phyloP scores from a whole-genome alignment of 2,113 vertebrate genomes.

The Chlorodrepanis virens region DNA sequence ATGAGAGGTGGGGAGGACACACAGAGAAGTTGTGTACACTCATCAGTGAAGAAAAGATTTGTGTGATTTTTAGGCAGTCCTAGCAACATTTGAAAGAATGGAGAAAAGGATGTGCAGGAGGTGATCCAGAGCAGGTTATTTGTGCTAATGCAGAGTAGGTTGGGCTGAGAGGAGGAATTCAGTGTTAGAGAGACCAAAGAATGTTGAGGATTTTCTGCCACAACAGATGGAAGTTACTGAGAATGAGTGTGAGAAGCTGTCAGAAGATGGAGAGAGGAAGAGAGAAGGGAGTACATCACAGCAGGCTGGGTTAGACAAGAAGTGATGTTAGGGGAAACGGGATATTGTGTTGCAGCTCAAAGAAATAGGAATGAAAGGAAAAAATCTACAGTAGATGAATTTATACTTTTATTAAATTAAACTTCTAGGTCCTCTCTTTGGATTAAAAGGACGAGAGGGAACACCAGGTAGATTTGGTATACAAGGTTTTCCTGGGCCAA shows the following conservation, averaged over 20 bases:
- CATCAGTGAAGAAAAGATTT: not conserved
- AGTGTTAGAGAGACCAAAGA: not conserved
- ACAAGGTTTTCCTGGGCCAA: conserved; percentile 71
- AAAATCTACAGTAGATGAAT: not conserved
- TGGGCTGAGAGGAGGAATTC: not conserved
- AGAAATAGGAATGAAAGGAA: not conserved
- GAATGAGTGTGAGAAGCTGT: not conserved
- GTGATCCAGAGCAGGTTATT: not conserved
- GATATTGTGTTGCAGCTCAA: not conserved
- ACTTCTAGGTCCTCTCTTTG: conserved; percentile 65
- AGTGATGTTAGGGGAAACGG: not conserved
- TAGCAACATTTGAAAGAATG: not conserved
- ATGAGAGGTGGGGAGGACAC: rapidly evolving
- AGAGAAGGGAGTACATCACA: not conserved
- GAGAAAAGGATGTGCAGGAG: not conserved
- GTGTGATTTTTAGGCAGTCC: not conserved
- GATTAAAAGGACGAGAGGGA: conserved; percentile 71
- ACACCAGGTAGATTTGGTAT: conserved; percentile 38
- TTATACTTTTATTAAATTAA: not conserved
- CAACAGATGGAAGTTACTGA: not conserved
- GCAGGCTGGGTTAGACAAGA: not conserved
- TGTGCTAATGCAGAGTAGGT: not conserved
- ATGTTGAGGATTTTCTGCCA: not conserved
- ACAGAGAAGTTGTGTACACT: not conserved
- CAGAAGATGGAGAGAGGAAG: not conserved